Percentiles rank a stretch among this genome's conserved stretches.
These are phyloP conservation scores for Lophotis ruficrista DNA, from an alignment of 2,113 vertebrate species.

Conservation along the genomic window DNA sequence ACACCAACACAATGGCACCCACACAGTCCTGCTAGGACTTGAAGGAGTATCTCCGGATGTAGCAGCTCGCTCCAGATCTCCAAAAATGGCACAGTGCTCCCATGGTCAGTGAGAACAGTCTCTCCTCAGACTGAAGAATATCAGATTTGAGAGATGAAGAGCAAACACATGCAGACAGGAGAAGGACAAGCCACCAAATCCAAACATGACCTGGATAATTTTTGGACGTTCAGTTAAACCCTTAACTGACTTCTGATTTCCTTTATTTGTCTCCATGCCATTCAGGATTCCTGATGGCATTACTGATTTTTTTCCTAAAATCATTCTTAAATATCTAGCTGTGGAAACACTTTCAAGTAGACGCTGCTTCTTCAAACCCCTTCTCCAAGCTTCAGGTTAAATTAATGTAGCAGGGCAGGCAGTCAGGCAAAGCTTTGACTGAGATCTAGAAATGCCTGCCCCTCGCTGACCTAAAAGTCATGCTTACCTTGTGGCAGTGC, in stretches of 20 bases:
- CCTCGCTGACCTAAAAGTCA: neutral
- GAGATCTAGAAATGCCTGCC: neutral
- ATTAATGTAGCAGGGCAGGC: neutral
- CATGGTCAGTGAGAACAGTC: neutral
- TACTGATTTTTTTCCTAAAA: neutral
- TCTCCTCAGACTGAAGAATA: neutral
- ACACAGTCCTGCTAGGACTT: neutral
- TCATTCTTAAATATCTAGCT: neutral
- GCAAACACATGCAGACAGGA: neutral
- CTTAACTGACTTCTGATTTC: neutral
- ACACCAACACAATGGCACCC: neutral
- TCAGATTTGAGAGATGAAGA: neutral
- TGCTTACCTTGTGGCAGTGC: neutral
- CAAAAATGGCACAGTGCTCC: neutral
- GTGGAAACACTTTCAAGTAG: neutral
- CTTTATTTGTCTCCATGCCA: neutral
- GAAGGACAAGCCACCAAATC: neutral
- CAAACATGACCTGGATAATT: neutral
- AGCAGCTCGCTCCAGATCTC: neutral
- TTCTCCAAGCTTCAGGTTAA: neutral
- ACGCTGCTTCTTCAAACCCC: accelerated
- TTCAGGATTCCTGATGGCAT: neutral
- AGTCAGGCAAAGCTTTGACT: neutral
- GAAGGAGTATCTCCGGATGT: neutral
- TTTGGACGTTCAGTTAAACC: neutral